These are phyloP conservation scores for Tetramorium parvispinum DNA, from an alignment of 1,140 invertebrate species.

Conservation along the genomic window DNA sequence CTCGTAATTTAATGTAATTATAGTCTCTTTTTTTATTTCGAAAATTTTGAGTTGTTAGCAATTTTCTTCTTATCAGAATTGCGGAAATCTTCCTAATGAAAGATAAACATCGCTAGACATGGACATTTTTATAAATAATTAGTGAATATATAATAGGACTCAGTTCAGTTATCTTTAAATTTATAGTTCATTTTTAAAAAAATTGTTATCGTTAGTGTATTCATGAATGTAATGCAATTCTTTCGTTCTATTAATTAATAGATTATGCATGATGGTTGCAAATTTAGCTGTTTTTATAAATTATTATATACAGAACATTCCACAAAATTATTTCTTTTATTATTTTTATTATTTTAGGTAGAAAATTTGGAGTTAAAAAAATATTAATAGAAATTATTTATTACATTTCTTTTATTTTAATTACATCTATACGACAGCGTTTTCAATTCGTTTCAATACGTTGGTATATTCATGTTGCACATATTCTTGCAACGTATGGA, in stretches of 20 bases:
- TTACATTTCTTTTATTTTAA: background rate
- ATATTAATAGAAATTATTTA: background rate
- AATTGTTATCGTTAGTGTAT: background rate
- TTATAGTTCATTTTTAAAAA: slow-evolving; percentile 5
- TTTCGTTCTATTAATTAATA: background rate
- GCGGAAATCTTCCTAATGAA: background rate
- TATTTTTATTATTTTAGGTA: background rate
- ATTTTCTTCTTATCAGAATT: slow-evolving; percentile 38
- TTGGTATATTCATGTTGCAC: background rate
- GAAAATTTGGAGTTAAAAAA: background rate
- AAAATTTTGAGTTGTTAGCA: background rate
- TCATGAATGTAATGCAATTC: background rate
- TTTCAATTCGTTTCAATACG: background rate
- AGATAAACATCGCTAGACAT: slow-evolving; percentile 15
- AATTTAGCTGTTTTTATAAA: background rate
- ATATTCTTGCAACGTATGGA: background rate
- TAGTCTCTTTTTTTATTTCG: background rate
- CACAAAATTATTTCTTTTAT: background rate
- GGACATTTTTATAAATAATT: slow-evolving; percentile 32
- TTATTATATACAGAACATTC: background rate
- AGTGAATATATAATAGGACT: background rate
- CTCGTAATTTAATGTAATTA: background rate
- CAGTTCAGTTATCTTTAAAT: background rate
- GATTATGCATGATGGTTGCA: background rate
- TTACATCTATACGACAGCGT: background rate